Base-by-base conservation (phyloP, 2,113 vertebrate species). In the Pogona vitticeps region DNA sequence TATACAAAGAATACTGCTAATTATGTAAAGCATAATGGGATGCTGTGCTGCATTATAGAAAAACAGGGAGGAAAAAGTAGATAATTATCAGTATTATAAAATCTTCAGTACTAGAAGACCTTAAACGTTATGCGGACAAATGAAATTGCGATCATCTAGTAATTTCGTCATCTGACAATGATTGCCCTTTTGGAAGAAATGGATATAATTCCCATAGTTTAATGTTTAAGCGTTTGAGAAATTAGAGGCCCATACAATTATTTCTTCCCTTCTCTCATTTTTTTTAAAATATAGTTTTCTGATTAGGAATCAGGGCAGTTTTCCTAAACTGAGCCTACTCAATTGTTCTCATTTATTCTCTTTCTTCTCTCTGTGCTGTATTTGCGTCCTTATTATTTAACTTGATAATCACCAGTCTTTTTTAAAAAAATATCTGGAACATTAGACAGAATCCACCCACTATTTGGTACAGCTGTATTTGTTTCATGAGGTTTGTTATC, bases 371-470 rank as follows among this genome's bases (percentile, higher is more conserved):
- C 81, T 88, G 85, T 94, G 92, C 91, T 91, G 95, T 90, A 95
- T 92, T 94, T 91, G 91, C 73, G 87, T 94, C 94, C 94, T 96
- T 95, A 94, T 94, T 93, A 94, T 91, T 96, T 96, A 96, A 96
- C 95, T 95, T 93, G 90, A 93, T 96, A 95, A 96, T 96, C 95
- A 92, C 82, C 88, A 87, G 87, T 73, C 71, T 91, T 93, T 82
- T 75, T 88, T 88, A 76, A 91, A n/a, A n/a, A n/a, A n/a, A n/a
- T n/a, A n/a, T n/a, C 92, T 56, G 9, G 59, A 40, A 84, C 20
- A 42, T 58, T 65, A 58, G 36, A 75, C 67, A 71, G 20, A 56
- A 82, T 82, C 42, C 20, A 36, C 6, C 46, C n/a, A 26, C 12
- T 52, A 80, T 80, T 23, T 26, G 21, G 12, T 17, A 15, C n/a